Conservation (phyloP, 1,140 invertebrate genomes). For the Sitobion miscanthi region DNA sequence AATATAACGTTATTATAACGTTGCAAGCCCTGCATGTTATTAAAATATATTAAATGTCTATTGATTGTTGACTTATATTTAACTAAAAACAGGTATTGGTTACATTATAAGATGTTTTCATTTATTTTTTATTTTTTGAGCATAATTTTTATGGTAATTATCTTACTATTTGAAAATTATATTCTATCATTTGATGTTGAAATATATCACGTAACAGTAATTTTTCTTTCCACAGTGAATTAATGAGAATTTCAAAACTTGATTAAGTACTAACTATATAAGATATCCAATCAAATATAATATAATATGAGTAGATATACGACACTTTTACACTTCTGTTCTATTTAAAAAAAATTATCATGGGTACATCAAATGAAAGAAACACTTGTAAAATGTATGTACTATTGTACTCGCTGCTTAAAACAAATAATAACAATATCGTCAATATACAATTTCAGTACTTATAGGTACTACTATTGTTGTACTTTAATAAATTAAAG, state of each 20-base stretch:
- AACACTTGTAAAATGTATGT: not conserved
- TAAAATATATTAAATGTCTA: too few relatives aligned
- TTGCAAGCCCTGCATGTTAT: too few relatives aligned
- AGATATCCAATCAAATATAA: not conserved
- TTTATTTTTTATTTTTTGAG: not conserved
- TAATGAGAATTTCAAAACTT: not conserved
- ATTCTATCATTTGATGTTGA: not conserved
- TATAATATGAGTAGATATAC: too few relatives aligned
- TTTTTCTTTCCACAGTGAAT: not conserved
- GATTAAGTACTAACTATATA: not conserved
- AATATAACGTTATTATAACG: too few relatives aligned
- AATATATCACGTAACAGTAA: not conserved
- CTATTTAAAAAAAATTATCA: not conserved
- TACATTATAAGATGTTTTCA: not conserved
- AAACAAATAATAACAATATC: not conserved
- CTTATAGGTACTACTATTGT: too few relatives aligned
- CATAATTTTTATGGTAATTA: not conserved
- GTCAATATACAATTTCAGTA: not conserved
- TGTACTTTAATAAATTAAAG: too few relatives aligned
- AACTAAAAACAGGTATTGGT: not conserved
- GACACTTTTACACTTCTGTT: not conserved
- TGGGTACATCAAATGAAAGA: not conserved
- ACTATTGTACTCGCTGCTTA: not conserved
- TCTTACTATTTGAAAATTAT: not conserved
- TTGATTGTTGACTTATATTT: not conserved